Base-by-base conservation (phyloP, 2,797 vertebrate species). In the Natrix natrix region DNA sequence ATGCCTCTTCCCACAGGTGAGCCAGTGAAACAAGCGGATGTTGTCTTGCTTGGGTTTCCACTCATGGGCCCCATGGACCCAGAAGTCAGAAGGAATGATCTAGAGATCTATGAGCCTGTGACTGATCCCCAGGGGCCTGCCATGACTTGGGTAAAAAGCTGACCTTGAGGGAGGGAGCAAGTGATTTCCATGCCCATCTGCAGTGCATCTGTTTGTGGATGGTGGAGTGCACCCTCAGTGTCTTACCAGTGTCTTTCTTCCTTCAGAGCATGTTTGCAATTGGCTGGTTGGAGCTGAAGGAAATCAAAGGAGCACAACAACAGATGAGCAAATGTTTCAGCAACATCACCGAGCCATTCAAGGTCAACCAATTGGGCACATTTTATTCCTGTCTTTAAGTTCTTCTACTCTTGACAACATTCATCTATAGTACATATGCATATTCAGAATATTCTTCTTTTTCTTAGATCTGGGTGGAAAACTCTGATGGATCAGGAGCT, bases 141-240 rank as follows among this genome's bases (percentile, higher is more conserved):
- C 92, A 99, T 99, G 99, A 99, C 98, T 48, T 99, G 99, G 99
- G 99, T 99, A 94, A 97, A 97, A n/a, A 66, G 16, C 3, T n/a
- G n/a, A 63, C 22, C 28, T 87, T 56, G 37, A 52, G 83, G 48
- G 0, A 12, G 91, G 0, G 13, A 91, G 24, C 8, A 0, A 52
- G 13, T 0, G 32, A 1, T 4, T 26, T 48, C 32, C 0, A 7
- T 43, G 28, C 8, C 22, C 43, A 2, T 55, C 55, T 48, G 56
- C 20, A 28, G 28, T 24, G 4, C 54, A 24, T 32, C 0, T 83
- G 14, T n/a, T 32, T 48, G 48, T 10, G 13, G 55, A 2, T 11
- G 0, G 0, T 5, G 66, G 32, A 74, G 60, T 0, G 20, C 16
- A 69, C 13, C 6, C 1, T 43, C 52, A 90, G 17, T 32, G 55